phyloP scores from a whole-genome alignment of 2,113 vertebrate species.

The Mus pahari region DNA sequence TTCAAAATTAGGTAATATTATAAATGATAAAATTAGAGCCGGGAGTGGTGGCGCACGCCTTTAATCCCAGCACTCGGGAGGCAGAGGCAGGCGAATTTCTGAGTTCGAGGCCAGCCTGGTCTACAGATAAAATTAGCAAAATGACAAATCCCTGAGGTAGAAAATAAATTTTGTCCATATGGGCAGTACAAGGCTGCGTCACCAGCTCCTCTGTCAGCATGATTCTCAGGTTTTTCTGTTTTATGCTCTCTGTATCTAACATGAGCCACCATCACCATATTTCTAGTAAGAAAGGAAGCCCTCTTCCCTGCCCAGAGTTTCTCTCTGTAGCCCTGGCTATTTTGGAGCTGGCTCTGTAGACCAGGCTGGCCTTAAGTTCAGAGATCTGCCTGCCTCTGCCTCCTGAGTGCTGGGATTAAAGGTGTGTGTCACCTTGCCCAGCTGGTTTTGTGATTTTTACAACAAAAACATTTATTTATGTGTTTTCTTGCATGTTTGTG shows the following conservation, averaged over 20 bases:
- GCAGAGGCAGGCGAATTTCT: too few relatives aligned
- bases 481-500: not conserved
- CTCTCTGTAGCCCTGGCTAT: not conserved
- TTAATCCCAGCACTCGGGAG: too few relatives aligned
- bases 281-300: not conserved
- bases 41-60: too few relatives aligned
- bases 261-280: not conserved
- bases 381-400: not conserved
- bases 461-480: not conserved
- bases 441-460: not conserved
- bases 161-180: constrained; percentile 43
- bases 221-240: not conserved
- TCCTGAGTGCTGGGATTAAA: not conserved
- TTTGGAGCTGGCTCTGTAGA: not conserved
- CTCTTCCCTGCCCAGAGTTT: not conserved
- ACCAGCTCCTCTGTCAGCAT: not conserved
- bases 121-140: constrained; percentile 50
- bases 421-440: not conserved
- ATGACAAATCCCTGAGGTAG: not conserved
- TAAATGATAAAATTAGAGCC: constrained; percentile 44
- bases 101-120: too few relatives aligned
- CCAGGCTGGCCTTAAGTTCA: not conserved
- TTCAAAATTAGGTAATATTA: constrained; percentile 28
- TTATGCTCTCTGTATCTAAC: not conserved
- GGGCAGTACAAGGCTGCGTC: not conserved